phyloP scores from a whole-genome alignment of 2,888 invertebrate species.

The Diarsia mendica region DNA sequence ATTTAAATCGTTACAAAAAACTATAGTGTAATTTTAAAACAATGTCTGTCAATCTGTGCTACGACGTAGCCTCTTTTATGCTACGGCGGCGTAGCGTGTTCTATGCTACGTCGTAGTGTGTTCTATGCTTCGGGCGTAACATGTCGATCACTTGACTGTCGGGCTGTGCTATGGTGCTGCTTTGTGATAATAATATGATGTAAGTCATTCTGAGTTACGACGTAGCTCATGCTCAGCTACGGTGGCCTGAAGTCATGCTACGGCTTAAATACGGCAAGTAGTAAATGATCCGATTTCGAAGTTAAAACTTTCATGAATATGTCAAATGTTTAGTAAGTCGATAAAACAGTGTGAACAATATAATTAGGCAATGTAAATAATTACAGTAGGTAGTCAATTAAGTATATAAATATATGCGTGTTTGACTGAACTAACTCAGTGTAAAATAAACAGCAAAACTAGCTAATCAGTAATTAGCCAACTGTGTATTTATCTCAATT shows the following conservation, averaged over 20 bases:
- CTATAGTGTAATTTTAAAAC: too few relatives aligned
- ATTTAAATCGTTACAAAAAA: background rate
- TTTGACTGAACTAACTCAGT: conserved; percentile 4
- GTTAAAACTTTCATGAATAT: too few relatives aligned
- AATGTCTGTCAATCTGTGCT: too few relatives aligned
- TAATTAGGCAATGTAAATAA: background rate
- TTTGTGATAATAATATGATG: too few relatives aligned
- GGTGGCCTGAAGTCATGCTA: background rate
- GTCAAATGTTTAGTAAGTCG: too few relatives aligned
- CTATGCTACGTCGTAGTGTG: background rate
- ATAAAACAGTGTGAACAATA: too few relatives aligned
- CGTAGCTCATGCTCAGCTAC: background rate
- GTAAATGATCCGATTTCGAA: too few relatives aligned
- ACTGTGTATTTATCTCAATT: conserved; percentile 40
- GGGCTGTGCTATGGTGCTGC: too few relatives aligned
- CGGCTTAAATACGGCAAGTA: too few relatives aligned
- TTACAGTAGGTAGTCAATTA: background rate
- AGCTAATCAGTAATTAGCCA: conserved; percentile 5
- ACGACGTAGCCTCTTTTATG: too few relatives aligned
- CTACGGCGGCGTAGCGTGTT: background rate
- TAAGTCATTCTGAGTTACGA: too few relatives aligned
- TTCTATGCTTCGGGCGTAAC: background rate
- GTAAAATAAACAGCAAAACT: conserved; percentile 30
- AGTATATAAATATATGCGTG: background rate
- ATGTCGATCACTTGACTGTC: too few relatives aligned